Evolutionary conservation across 2,888 invertebrate species (phyloP).

Genomic region (Drosophila flavopinicola): DNA sequence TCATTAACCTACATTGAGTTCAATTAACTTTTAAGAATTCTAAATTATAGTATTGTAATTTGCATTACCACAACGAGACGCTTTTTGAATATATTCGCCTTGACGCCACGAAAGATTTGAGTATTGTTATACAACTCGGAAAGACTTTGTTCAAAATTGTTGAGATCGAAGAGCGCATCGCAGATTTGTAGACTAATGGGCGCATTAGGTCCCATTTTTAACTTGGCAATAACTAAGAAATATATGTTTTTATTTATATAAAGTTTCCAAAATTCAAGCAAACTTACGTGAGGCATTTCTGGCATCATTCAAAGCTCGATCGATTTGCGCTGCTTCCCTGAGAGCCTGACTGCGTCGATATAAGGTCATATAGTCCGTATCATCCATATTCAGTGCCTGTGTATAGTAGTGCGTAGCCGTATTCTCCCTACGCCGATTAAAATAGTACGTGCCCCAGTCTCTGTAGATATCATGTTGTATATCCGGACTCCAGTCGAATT

Average conservation of each 20-base stretch:
- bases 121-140: conserved; percentile 49
- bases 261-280: neutral
- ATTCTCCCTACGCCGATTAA: conserved; percentile 76
- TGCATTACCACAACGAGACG: conserved; percentile 68
- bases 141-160: conserved; percentile 74
- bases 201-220: conserved; percentile 27
- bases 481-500: conserved; percentile 72
- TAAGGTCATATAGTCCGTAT: conserved; percentile 69
- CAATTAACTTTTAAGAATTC: no score
- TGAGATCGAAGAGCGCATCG: conserved; percentile 81
- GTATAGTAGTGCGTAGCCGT: conserved; percentile 79
- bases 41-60: no score
- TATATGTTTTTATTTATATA: neutral
- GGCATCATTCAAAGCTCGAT: conserved; percentile 72
- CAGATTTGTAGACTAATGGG: conserved; percentile 81
- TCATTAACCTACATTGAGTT: conserved; percentile 67
- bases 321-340: conserved; percentile 62
- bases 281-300: conserved; percentile 74
- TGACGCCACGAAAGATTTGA: conserved; percentile 1
- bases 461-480: conserved; percentile 79
- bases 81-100: neutral
- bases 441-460: conserved; percentile 82
- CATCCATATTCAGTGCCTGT: conserved; percentile 72
- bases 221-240: conserved; percentile 13
- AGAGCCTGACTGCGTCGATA: conserved; percentile 75